These are phyloP conservation scores for Hypsopygia costalis DNA, from an alignment of 2,888 invertebrate genomes.

Conservation along the genomic window DNA sequence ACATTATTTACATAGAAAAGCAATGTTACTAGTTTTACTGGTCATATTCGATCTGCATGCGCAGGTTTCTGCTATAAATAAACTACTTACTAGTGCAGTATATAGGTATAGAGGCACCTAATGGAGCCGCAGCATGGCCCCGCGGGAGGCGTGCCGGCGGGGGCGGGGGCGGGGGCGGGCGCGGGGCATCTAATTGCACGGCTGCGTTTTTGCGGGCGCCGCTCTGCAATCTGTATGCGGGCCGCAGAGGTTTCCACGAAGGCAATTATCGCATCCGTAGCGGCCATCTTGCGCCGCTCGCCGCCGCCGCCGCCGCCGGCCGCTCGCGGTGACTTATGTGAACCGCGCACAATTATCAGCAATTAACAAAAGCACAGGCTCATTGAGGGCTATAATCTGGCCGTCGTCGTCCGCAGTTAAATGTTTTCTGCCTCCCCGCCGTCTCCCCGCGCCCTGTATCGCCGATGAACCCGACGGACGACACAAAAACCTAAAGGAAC, in stretches of 20 bases:
- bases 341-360: slow-evolving; percentile 47
- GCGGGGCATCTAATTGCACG: slow-evolving; percentile 45
- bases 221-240: slow-evolving; percentile 60
- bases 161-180: slow-evolving; percentile 10
- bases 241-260: slow-evolving; percentile 61
- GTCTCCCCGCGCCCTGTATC: not conserved
- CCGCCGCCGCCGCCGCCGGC: slow-evolving; percentile 11
- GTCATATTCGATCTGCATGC: too few species aligned
- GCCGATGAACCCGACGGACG: not conserved
- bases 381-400: slow-evolving; percentile 15
- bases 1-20: too few species aligned
- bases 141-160: slow-evolving; percentile 20
- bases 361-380: slow-evolving; percentile 45
- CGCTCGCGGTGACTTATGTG: slow-evolving; percentile 38
- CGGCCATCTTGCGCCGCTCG: slow-evolving; percentile 61
- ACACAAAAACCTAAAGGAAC: slow-evolving; percentile 3
- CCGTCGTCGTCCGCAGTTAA: slow-evolving; percentile 5
- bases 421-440: not conserved
- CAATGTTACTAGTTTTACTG: too few species aligned
- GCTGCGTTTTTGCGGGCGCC: slow-evolving; percentile 47
- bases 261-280: slow-evolving; percentile 71
- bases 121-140: not conserved
- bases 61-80: too few species aligned
- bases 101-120: too few species aligned
- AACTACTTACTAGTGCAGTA: too few species aligned